A percentile compares a stretch with the other conserved stretches of the same genome.
These are phyloP conservation scores for Folsomia candida DNA, from an alignment of 2,888 invertebrate genomes.

Conservation along the genomic window DNA sequence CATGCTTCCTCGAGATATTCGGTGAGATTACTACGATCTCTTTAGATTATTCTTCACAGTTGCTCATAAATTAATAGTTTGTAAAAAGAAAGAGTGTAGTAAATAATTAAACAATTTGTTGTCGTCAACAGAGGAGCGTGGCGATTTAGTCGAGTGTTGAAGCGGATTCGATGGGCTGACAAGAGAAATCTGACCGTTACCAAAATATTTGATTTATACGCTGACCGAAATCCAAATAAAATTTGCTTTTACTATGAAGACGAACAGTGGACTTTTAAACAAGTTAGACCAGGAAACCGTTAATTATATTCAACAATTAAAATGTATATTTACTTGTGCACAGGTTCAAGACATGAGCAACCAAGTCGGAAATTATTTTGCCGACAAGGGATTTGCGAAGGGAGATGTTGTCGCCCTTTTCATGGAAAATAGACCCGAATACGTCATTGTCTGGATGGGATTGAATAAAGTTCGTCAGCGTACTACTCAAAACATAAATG, in stretches of 20 bases:
- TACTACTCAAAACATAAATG: neutral
- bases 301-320: neutral
- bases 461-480: conserved; percentile 59
- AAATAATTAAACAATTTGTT: too few species aligned
- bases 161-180: conserved; percentile 61
- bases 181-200: conserved; percentile 72
- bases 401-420: conserved; percentile 87
- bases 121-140: conserved; percentile 37
- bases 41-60: too few species aligned
- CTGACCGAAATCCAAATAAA: conserved; percentile 76
- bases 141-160: conserved; percentile 37
- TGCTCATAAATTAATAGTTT: too few species aligned
- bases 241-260: conserved; percentile 77
- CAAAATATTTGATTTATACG: conserved; percentile 74
- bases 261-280: conserved; percentile 77
- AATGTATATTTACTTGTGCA: too few species aligned
- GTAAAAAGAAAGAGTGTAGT: too few species aligned
- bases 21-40: conserved; percentile 33
- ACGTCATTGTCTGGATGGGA: conserved; percentile 89
- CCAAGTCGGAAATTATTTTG: conserved; percentile 74
- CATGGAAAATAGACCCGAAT: conserved; percentile 89
- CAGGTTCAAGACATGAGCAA: conserved; percentile 83
- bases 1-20: conserved; percentile 37
- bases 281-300: conserved; percentile 66
- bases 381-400: conserved; percentile 73